Percentiles rank a stretch among this genome's conserved stretches.
Conservation (phyloP, 2,113 vertebrate species). For the Gulo gulo region DNA sequence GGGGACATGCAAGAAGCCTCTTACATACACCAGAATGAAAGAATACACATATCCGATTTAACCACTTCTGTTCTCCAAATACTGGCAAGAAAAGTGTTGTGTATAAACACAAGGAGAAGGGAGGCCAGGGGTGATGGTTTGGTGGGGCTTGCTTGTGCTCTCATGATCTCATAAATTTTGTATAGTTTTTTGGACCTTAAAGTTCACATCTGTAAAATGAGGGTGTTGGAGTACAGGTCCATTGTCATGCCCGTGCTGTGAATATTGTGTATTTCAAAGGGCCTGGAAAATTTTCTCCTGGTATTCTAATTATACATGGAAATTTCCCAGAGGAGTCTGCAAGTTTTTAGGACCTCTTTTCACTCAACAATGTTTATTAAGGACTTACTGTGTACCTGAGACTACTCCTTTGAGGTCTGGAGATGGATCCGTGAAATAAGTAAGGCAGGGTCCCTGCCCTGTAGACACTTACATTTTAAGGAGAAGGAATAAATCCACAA, state of each 20-base stretch:
- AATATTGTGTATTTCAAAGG: background rate
- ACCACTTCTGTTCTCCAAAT: background rate
- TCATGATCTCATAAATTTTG: background rate
- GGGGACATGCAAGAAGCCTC: background rate
- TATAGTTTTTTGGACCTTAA: background rate
- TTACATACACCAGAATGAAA: background rate
- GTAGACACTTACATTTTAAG: background rate
- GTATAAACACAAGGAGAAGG: background rate
- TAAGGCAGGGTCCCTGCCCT: background rate
- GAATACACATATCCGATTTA: background rate
- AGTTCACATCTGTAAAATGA: background rate
- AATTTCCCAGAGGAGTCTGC: background rate
- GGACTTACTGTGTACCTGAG: background rate
- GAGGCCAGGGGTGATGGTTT: background rate
- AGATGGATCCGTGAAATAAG: background rate
- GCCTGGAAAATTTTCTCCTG: background rate
- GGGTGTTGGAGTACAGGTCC: background rate
- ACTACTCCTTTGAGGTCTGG: background rate
- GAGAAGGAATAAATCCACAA: background rate
- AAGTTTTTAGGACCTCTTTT: background rate
- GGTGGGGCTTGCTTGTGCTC: background rate
- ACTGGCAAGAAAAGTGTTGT: background rate
- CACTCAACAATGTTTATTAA: background rate
- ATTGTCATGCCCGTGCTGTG: background rate
- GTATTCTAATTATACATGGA: background rate